A percentile compares a stretch with the other conserved stretches of the same genome.
Conservation (phyloP, 2,113 vertebrate genomes). For the Corythaeola cristata region DNA sequence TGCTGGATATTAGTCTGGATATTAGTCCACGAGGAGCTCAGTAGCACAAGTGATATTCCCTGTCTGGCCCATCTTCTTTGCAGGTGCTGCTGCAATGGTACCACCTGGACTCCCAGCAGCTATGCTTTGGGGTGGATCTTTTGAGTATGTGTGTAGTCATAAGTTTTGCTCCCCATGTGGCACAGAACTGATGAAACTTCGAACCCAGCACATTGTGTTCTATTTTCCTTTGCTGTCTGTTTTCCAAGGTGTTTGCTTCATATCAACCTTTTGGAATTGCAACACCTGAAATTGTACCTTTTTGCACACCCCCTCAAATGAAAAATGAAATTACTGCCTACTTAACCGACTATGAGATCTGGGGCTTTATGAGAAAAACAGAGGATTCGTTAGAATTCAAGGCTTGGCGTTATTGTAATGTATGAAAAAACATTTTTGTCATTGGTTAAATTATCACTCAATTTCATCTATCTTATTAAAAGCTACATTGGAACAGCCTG, state of each 20-base stretch:
- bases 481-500: slow-evolving; percentile 28
- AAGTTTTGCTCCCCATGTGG: neutral
- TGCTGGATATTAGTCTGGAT: neutral
- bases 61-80: neutral
- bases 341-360: neutral
- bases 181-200: neutral
- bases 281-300: neutral
- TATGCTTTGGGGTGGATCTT: neutral
- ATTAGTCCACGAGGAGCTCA: neutral
- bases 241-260: neutral
- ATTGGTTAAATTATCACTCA: slow-evolving; percentile 47
- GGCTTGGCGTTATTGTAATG: neutral
- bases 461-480: slow-evolving; percentile 42
- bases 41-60: neutral
- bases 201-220: neutral
- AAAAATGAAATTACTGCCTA: neutral
- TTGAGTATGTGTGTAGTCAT: neutral
- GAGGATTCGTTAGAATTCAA: neutral
- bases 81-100: neutral
- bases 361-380: neutral
- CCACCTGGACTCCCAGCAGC: neutral
- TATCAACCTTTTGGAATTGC: neutral
- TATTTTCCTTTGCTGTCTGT: neutral
- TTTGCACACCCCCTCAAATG: neutral
- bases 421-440: slow-evolving; percentile 10